Conservation (phyloP, 2,888 invertebrate genomes). For the Priocnemis perturbator region DNA sequence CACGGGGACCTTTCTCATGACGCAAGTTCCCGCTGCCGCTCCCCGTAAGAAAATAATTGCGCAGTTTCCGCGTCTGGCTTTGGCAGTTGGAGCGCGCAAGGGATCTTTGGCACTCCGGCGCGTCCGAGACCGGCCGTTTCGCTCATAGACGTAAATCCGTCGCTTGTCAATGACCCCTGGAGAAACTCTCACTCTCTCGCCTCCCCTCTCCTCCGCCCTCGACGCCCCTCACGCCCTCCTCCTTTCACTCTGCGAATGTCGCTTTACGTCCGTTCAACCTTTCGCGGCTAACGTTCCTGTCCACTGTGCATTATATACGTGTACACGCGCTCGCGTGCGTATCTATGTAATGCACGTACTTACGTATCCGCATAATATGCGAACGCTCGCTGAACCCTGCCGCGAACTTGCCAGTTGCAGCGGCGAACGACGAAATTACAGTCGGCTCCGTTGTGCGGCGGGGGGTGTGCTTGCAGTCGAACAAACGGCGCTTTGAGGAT, state of each 20-base stretch:
- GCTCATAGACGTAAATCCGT: slow-evolving; percentile 43
- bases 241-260: slow-evolving; percentile 16
- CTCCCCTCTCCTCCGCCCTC: slow-evolving; percentile 17
- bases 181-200: slow-evolving; percentile 49
- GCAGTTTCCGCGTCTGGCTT: slow-evolving; percentile 37
- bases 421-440: background rate
- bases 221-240: slow-evolving; percentile 20
- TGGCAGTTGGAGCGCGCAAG: background rate
- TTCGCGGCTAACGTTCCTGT: background rate
- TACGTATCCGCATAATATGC: too few relatives aligned
- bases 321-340: too few relatives aligned
- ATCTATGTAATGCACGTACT: background rate
- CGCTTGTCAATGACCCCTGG: slow-evolving; percentile 55
- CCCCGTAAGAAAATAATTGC: slow-evolving; percentile 30
- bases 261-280: slow-evolving; percentile 26
- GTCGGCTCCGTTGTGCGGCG: too few relatives aligned
- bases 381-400: background rate
- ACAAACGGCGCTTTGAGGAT: too few relatives aligned
- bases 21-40: background rate
- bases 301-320: too few relatives aligned
- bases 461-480: too few relatives aligned
- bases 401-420: background rate
- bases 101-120: slow-evolving; percentile 16
- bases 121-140: slow-evolving; percentile 32
- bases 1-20: background rate